These are phyloP conservation scores for Theretra japonica DNA, from an alignment of 2,888 invertebrate genomes.

Conservation along the genomic window DNA sequence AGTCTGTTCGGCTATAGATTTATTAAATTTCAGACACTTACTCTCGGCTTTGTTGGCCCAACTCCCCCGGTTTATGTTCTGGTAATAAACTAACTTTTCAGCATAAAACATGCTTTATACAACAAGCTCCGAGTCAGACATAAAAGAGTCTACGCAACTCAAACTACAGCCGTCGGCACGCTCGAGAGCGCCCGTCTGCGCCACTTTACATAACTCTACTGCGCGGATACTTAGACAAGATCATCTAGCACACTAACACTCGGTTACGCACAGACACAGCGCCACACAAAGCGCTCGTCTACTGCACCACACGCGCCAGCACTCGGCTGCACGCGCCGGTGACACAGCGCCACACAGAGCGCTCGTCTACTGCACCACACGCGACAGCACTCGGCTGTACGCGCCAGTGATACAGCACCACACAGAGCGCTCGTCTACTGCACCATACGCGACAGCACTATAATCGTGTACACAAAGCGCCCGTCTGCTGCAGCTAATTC, in stretches of 20 bases:
- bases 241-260: not conserved
- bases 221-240: not conserved
- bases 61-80: slow-evolving; percentile 46
- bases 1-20: slow-evolving; percentile 38
- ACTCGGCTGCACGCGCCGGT: slow-evolving; percentile 22
- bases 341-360: slow-evolving; percentile 22
- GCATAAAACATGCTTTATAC: slow-evolving; percentile 31
- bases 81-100: slow-evolving; percentile 46
- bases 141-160: slow-evolving; percentile 29
- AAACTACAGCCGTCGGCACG: slow-evolving; percentile 18
- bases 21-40: slow-evolving; percentile 56
- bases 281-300: slow-evolving; percentile 14
- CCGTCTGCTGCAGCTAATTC: slow-evolving; percentile 8
- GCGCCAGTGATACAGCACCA: slow-evolving; percentile 14
- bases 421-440: slow-evolving; percentile 22
- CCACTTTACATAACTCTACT: slow-evolving; percentile 21
- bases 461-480: slow-evolving; percentile 11
- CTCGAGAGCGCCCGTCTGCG: slow-evolving; percentile 14
- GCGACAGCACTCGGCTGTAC: slow-evolving; percentile 21
- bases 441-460: slow-evolving; percentile 13
- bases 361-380: slow-evolving; percentile 21
- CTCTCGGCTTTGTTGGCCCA: slow-evolving; percentile 35
- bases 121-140: slow-evolving; percentile 26
- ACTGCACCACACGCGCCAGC: slow-evolving; percentile 16
- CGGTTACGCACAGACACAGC: not conserved